Percentiles rank a stretch among this genome's conserved stretches.
phyloP scores from a whole-genome alignment of 1,140 invertebrate species.

The Lutraria rhynchaena region DNA sequence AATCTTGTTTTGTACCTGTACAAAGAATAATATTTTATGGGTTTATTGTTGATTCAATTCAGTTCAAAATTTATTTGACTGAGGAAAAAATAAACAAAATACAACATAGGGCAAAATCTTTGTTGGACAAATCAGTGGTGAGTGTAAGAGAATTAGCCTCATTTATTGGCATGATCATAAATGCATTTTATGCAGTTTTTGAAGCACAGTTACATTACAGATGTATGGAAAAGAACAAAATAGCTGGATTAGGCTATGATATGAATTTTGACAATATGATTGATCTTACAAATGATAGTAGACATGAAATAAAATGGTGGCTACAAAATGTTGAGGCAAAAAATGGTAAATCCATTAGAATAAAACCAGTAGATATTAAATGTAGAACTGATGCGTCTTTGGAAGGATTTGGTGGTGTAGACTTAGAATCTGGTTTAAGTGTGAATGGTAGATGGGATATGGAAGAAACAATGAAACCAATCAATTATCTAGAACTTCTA shows the following conservation, averaged over 20 bases:
- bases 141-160: constrained; percentile 1
- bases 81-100: constrained; percentile 23
- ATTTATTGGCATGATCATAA: constrained; percentile 20
- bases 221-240: not conserved
- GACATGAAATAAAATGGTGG: too few species aligned
- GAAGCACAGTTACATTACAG: constrained; percentile 6
- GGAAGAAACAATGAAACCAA: not conserved
- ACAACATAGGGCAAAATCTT: not conserved
- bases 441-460: constrained; percentile 20
- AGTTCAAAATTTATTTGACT: constrained; percentile 20
- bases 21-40: constrained; percentile 41
- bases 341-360: too few species aligned
- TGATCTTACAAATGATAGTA: too few species aligned
- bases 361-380: too few species aligned
- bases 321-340: too few species aligned
- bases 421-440: too few species aligned
- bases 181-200: constrained; percentile 4
- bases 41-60: constrained; percentile 33
- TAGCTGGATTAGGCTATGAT: too few species aligned
- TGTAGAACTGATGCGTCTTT: too few species aligned
- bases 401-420: too few species aligned
- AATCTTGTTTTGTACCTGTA: constrained; percentile 12
- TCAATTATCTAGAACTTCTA: constrained; percentile 13
- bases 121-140: not conserved
- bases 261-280: too few species aligned